These are phyloP conservation scores for Hystrix brachyura DNA, from an alignment of 2,113 vertebrate genomes.

Conservation along the genomic window DNA sequence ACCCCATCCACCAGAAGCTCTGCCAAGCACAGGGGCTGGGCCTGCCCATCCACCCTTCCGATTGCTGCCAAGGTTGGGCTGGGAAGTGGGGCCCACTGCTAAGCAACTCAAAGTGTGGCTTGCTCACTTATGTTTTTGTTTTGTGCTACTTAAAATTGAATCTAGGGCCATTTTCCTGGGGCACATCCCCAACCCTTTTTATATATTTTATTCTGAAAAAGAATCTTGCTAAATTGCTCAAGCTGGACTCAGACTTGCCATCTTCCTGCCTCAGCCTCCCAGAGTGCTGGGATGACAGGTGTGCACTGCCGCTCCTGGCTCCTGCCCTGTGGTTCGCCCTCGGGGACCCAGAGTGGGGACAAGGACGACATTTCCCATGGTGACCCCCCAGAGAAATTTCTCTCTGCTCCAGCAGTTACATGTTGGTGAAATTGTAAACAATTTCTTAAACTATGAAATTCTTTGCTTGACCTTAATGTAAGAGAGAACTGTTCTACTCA, in stretches of 20 bases:
- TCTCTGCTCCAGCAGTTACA: too few species aligned
- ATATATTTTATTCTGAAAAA: not conserved
- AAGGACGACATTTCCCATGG: not conserved
- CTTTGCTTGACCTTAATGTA: not conserved
- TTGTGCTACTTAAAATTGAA: not conserved
- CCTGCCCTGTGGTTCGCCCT: not conserved
- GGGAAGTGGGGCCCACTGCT: not conserved
- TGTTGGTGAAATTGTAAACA: too few species aligned
- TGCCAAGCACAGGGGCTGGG: not conserved
- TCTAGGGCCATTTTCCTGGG: not conserved
- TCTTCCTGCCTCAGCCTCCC: not conserved
- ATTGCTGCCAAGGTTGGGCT: not conserved
- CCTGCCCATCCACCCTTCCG: not conserved
- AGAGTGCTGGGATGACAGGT: not conserved
- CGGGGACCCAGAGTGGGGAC: not conserved
- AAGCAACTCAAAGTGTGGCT: not conserved
- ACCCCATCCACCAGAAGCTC: not conserved
- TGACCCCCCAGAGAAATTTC: too few species aligned
- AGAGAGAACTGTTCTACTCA: not conserved
- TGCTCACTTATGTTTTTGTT: not conserved
- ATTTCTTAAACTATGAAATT: too few species aligned
- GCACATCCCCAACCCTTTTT: not conserved
- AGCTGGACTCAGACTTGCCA: not conserved
- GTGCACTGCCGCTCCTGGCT: not conserved
- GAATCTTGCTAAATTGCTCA: not conserved